Evolutionary conservation across 2,797 vertebrate species (phyloP).

Genomic region (Myotis myotis): DNA sequence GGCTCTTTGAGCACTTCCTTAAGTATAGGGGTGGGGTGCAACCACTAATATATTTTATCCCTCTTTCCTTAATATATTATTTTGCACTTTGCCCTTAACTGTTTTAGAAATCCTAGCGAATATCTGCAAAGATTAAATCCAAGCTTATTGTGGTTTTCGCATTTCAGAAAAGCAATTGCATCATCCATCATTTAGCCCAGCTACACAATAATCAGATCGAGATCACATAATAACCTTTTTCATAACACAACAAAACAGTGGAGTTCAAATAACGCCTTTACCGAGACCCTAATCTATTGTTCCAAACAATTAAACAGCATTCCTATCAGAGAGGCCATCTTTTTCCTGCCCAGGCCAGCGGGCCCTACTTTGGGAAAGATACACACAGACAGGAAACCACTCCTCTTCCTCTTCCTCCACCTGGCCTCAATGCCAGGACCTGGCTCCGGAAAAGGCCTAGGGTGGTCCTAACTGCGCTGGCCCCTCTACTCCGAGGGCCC

Average conservation of each 20-base stretch:
- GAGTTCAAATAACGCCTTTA: slow-evolving; percentile 63
- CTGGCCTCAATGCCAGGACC: slow-evolving; percentile 59
- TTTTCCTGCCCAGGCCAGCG: slow-evolving; percentile 78
- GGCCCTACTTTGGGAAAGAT: slow-evolving; percentile 60
- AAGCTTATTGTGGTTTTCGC: neutral
- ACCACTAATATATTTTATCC: neutral
- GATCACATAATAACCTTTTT: slow-evolving; percentile 68
- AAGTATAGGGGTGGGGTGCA: accelerated
- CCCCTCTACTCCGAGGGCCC: neutral
- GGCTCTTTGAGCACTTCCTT: neutral
- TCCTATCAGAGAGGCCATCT: slow-evolving; percentile 84
- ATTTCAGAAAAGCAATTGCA: slow-evolving; percentile 44
- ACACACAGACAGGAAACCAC: slow-evolving; percentile 82
- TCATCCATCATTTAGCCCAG: slow-evolving; percentile 8
- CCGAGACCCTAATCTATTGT: slow-evolving; percentile 63
- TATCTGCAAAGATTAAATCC: neutral
- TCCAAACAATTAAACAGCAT: slow-evolving; percentile 75
- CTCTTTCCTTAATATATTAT: neutral
- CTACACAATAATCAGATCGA: slow-evolving; percentile 61
- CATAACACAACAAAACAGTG: slow-evolving; percentile 63
- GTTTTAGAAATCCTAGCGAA: slow-evolving; percentile 18
- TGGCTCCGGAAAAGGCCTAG: slow-evolving; percentile 57
- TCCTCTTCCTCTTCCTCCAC: slow-evolving; percentile 82
- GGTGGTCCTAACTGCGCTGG: slow-evolving; percentile 25
- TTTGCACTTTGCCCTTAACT: neutral